These are phyloP conservation scores for Anolis sagrei DNA, from an alignment of 2,113 vertebrate genomes.

Conservation along the genomic window DNA sequence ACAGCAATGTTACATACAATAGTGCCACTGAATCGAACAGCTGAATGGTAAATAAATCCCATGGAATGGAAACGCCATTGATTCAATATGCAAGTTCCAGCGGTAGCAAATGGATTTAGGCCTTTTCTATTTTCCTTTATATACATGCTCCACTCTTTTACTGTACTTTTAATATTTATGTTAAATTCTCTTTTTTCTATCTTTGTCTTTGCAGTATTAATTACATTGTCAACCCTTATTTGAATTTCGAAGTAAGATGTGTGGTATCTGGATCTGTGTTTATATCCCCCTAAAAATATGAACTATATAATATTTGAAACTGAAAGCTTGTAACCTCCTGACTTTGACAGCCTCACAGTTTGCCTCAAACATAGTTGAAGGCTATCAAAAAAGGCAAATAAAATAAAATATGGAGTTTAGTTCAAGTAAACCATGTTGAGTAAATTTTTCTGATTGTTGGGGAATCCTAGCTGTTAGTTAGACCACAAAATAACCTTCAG, in stretches of 20 bases:
- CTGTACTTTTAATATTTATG: background rate
- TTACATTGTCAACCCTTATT: slow-evolving; percentile 2
- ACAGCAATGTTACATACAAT: too few species aligned
- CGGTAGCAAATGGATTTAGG: too few species aligned
- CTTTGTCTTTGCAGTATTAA: background rate
- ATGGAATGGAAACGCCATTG: too few species aligned
- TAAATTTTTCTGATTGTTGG: background rate
- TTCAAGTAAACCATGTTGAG: background rate
- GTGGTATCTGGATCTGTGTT: background rate
- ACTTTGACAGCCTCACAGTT: background rate
- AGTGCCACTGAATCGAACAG: too few species aligned
- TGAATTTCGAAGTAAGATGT: slow-evolving; percentile 4
- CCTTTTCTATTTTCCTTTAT: too few species aligned
- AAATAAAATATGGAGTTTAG: background rate
- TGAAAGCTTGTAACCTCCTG: background rate
- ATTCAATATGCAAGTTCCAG: too few species aligned
- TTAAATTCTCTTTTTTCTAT: background rate
- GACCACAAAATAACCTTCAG: too few species aligned
- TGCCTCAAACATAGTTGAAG: background rate
- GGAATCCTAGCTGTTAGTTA: too few species aligned
- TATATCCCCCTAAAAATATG: background rate
- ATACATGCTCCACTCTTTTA: too few species aligned
- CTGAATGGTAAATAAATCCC: too few species aligned
- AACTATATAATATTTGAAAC: background rate
- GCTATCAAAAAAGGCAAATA: background rate